These are phyloP conservation scores for Noctua pronuba DNA, from an alignment of 2,888 invertebrate genomes.

Conservation along the genomic window DNA sequence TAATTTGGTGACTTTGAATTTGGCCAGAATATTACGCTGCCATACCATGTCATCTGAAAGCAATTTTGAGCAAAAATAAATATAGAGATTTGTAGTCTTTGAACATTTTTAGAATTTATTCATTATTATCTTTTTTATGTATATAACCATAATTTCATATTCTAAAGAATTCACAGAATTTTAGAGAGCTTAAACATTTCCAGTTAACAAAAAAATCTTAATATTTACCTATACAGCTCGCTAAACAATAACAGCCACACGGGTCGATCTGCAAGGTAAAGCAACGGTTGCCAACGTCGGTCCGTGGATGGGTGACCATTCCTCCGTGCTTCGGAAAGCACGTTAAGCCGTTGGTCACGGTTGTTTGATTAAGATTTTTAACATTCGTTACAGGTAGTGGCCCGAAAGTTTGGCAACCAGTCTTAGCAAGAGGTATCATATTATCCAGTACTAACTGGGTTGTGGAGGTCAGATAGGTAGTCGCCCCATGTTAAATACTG, in stretches of 20 bases:
- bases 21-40: neutral
- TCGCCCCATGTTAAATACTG: neutral
- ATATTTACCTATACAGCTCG: neutral
- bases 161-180: neutral
- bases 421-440: neutral
- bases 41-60: neutral
- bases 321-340: neutral
- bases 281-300: neutral
- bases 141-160: neutral
- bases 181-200: neutral
- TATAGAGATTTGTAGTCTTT: neutral
- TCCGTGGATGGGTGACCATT: neutral
- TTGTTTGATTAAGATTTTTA: neutral
- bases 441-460: neutral
- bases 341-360: neutral
- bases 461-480: neutral
- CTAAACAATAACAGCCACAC: neutral
- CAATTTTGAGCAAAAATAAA: neutral
- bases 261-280: neutral
- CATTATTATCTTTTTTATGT: too few species aligned
- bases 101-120: neutral
- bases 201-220: neutral
- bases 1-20: slow-evolving; percentile 21
- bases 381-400: neutral
- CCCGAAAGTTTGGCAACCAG: neutral